Evolutionary conservation across 1,140 invertebrate species (phyloP).

Genomic region (Homalodisca vitripennis): DNA sequence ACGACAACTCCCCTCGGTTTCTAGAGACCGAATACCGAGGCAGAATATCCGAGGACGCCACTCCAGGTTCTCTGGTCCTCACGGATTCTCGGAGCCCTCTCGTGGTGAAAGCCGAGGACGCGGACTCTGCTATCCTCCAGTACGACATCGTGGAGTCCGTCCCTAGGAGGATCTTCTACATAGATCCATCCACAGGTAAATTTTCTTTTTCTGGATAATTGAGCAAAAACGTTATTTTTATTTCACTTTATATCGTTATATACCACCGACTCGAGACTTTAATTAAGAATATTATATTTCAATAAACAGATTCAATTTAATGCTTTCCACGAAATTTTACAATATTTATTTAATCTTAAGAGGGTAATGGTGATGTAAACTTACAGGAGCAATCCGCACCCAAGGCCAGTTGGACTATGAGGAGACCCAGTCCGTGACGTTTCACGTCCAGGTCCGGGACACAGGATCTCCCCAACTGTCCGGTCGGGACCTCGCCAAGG

Average conservation of each 20-base stretch:
- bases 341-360: no score
- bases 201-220: no score
- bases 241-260: no score
- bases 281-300: no score
- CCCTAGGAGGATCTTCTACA: constrained; percentile 72
- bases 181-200: constrained; percentile 78
- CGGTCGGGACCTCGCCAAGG: constrained; percentile 78
- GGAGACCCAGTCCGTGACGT: constrained; percentile 63
- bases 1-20: constrained; percentile 85
- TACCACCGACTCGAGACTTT: no score
- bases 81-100: constrained; percentile 66
- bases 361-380: no score
- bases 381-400: constrained; percentile 70
- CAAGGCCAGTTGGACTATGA: constrained; percentile 80
- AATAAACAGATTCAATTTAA: no score
- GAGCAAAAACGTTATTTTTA: no score
- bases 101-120: constrained; percentile 74
- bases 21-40: constrained; percentile 74
- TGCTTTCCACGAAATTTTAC: no score
- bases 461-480: constrained; percentile 75
- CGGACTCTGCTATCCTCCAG: constrained; percentile 76
- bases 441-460: constrained; percentile 83
- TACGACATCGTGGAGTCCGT: constrained; percentile 80
- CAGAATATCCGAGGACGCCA: constrained; percentile 79
- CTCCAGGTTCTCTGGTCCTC: constrained; percentile 73